These are phyloP conservation scores for Mycalesis mineus DNA, from an alignment of 2,888 invertebrate genomes.

Conservation along the genomic window DNA sequence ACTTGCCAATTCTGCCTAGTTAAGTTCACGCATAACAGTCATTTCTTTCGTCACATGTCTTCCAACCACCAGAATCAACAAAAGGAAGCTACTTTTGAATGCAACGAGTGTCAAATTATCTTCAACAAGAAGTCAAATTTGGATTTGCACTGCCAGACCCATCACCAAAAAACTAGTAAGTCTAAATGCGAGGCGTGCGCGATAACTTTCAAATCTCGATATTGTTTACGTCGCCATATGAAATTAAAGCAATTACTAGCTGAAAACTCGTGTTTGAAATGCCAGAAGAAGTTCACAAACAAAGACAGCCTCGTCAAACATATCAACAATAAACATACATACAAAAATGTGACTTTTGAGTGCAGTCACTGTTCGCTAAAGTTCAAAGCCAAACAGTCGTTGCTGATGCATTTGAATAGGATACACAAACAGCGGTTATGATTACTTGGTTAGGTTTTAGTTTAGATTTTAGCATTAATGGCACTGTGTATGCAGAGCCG, in stretches of 20 bases:
- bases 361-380: slow-evolving; percentile 62
- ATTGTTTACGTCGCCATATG: slow-evolving; percentile 63
- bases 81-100: slow-evolving; percentile 57
- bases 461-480: background rate
- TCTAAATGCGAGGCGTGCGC: slow-evolving; percentile 64
- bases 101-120: slow-evolving; percentile 64
- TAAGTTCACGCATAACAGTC: slow-evolving; percentile 67
- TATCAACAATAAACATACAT: slow-evolving; percentile 58
- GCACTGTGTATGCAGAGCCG: no score
- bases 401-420: slow-evolving; percentile 55
- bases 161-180: slow-evolving; percentile 60
- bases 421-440: slow-evolving; percentile 67
- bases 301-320: slow-evolving; percentile 60
- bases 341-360: slow-evolving; percentile 57
- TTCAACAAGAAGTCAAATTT: slow-evolving; percentile 58
- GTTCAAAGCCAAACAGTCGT: slow-evolving; percentile 61
- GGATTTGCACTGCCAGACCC: slow-evolving; percentile 60
- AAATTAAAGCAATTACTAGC: slow-evolving; percentile 59
- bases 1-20: slow-evolving; percentile 65
- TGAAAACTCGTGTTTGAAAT: slow-evolving; percentile 63
- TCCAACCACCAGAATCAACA: slow-evolving; percentile 64
- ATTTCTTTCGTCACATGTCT: slow-evolving; percentile 70
- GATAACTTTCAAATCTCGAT: slow-evolving; percentile 66
- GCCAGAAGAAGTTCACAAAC: slow-evolving; percentile 62
- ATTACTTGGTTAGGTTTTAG: slow-evolving; percentile 33